Percentiles rank a stretch among this genome's conserved stretches.
Evolutionary conservation across 2,113 vertebrate genomes (phyloP).

Genomic region (Eublepharis macularius): DNA sequence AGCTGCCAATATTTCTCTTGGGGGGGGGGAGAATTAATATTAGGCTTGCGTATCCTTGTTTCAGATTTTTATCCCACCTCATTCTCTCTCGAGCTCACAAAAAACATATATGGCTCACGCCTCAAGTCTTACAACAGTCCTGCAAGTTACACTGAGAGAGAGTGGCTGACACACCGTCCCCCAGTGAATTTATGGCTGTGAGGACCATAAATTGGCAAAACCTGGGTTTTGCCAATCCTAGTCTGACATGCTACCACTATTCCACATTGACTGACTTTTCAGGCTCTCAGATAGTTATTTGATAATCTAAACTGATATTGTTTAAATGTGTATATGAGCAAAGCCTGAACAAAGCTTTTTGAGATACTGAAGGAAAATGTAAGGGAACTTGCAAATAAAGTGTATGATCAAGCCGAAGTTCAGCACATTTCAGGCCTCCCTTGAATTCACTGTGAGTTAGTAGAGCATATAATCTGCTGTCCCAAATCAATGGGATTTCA

Average conservation of each 20-base stretch:
- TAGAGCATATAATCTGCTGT: too few relatives aligned
- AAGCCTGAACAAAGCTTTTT: background rate
- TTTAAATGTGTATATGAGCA: background rate
- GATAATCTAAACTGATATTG: background rate
- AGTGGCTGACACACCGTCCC: too few relatives aligned
- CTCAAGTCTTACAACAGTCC: too few relatives aligned
- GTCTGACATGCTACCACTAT: too few relatives aligned
- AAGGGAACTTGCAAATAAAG: background rate
- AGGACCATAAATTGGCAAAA: too few relatives aligned
- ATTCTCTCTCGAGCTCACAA: background rate
- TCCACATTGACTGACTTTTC: too few relatives aligned
- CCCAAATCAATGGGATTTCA: background rate
- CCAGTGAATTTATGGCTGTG: too few relatives aligned
- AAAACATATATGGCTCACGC: too few relatives aligned
- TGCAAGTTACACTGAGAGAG: too few relatives aligned
- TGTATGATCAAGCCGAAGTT: background rate
- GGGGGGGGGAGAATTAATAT: slow-evolving; percentile 38
- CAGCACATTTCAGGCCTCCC: too few relatives aligned
- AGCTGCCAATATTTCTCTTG: slow-evolving; percentile 56
- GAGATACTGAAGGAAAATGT: background rate
- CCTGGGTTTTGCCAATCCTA: too few relatives aligned
- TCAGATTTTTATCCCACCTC: background rate
- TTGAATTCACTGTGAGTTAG: background rate
- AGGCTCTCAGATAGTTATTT: too few relatives aligned
- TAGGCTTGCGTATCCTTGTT: background rate